Base-by-base conservation (phyloP, 2,888 invertebrate genomes). In the Phengaris arion region DNA sequence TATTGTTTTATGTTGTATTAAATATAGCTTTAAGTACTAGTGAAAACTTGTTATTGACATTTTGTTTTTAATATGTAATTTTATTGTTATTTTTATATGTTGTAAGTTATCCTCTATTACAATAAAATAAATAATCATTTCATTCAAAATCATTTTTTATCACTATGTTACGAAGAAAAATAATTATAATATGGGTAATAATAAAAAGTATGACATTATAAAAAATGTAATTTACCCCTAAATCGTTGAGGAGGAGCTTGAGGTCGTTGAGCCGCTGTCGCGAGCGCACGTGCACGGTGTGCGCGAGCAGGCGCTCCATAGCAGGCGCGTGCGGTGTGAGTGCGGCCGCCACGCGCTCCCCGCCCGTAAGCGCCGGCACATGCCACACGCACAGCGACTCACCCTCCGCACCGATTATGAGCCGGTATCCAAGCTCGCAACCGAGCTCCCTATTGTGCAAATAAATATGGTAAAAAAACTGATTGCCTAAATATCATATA, bases 231-330 rank as follows among this genome's bases (percentile, higher is more conserved):
- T 86, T 85, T 70, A 94, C 94, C 83, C 94, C 91, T 86, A 97
- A 94, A 55, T 95, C 94, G 82, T 96, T 95, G 74, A 97, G 90
- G 83, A 97, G 95, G 79, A 97, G 95, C 86, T 97, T 97, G 54
- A 98, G 94, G 85, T 98, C 98, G 59, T 95, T 95, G 13, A 98
- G 94, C 68, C 98, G 94, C 79, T 97, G 96, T 75, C 97, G 95
- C 0, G 98, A 98, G 80, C 99, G 95, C 76, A 98, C 97, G 85
- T 99, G 98, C 81, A 99, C 98, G 0, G 99, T 99, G 86, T 98
- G 98, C 7, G 99, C 98, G 57, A 99, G 94, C 75, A 99, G 94
- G 57, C 98, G 96, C 92, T 99, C 99, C 96, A 99, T 97, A 6
- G 98, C 98, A n/a, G 99, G 94, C 83, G 97, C 96, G 89, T 98